Evolutionary conservation across 2,113 vertebrate species (phyloP), one percentile per base, ranked within the genome.

Genomic region (Ceuthmochares aereus): DNA sequence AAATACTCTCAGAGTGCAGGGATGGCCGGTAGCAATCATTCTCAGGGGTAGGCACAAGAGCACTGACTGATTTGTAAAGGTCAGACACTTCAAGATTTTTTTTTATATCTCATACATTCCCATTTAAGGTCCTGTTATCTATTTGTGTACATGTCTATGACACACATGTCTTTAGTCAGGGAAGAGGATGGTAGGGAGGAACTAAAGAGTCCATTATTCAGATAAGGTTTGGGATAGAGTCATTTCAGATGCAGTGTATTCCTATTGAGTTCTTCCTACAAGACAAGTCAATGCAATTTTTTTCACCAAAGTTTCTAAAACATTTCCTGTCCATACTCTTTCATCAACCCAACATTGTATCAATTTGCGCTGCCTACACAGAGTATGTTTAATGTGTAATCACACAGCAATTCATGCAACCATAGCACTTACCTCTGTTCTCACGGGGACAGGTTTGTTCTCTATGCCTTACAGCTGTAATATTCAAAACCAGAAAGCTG

Each of bases 41-140:
- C 94, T 89, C 63, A 23, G 42, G 92, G 87, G 51, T 62, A 93
- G 62, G 64, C 68, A 80, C 67, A 62, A 68, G 73, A 89, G 58
- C 80, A 83, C 56, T 93, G 90, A 96, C 90, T 93, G 97, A 96
- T 97, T 91, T 95, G 92, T 96, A 96, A 89, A 96, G 92, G 95
- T 95, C 96, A 97, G 85, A 91, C 58, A 62, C 69, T 90, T 93
- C 84, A 92, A 43, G 21, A 22, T 27, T 93, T 87, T 76, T 89
- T 92, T 87, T 68, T 29, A 10, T 90, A 52, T 74, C 70, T 93
- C 75, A 81, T 84, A 67, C 40, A n/a, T 86, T 93, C 49, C 79
- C n/a, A 64, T 81, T 95, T 86, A 72, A 86, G 22, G 32, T 83
- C 84, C 67, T 85, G 75, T 90, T 47, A 37, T 93, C 82, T 74